A percentile compares a stretch with the other conserved stretches of the same genome.
Evolutionary conservation across 2,797 vertebrate species (phyloP).

Genomic region (Notoglanidium macrostoma): DNA sequence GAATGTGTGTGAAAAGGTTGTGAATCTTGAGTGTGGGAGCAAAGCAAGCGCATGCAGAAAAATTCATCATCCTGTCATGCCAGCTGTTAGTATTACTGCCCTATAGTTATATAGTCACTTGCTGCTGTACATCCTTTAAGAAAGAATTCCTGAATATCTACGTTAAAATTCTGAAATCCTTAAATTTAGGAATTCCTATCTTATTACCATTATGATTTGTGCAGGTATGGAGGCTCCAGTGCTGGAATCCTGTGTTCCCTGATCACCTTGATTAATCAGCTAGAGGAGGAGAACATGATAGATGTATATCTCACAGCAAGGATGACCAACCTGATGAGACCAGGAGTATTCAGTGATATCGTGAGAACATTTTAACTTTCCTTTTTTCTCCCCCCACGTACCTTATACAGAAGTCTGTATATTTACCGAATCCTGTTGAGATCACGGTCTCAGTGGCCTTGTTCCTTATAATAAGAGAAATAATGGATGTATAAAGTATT

Average conservation of each 20-base stretch:
- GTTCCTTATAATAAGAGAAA: neutral
- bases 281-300: conserved; percentile 84
- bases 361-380: conserved; percentile 64
- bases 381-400: neutral
- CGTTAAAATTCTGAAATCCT: neutral
- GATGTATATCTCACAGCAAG: conserved; percentile 91
- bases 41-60: neutral
- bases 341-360: conserved; percentile 86
- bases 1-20: neutral
- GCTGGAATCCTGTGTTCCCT: conserved; percentile 93
- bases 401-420: neutral
- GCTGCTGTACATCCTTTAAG: neutral
- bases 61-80: neutral
- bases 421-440: neutral
- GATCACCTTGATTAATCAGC: conserved; percentile 82
- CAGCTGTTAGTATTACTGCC: neutral
- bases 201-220: neutral
- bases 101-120: neutral
- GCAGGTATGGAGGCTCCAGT: conserved; percentile 86
- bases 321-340: conserved; percentile 93
- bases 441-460: neutral
- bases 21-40: neutral
- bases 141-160: neutral
- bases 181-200: neutral
- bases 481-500: neutral